These are phyloP conservation scores for Marasmarcha lunaedactyla DNA, from an alignment of 2,888 invertebrate species.

Conservation along the genomic window DNA sequence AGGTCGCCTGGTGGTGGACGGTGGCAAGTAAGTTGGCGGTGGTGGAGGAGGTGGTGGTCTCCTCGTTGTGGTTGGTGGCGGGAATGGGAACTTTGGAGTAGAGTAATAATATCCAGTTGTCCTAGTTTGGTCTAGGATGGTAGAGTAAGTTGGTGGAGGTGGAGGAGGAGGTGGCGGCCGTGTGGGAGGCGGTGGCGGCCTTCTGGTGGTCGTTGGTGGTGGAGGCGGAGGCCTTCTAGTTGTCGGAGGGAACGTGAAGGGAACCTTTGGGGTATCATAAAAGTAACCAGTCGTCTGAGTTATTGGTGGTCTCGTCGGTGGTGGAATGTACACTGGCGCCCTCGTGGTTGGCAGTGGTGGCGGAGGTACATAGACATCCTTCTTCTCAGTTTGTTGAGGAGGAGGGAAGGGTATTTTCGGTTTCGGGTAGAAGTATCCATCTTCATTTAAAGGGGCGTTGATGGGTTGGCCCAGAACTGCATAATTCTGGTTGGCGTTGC, in stretches of 20 bases:
- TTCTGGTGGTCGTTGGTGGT: constrained; percentile 14
- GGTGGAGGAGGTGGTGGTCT: constrained; percentile 17
- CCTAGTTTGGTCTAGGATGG: constrained; percentile 6
- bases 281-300: constrained; percentile 22
- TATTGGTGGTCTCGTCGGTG: constrained; percentile 13
- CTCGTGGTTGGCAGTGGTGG: constrained; percentile 14
- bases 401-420: constrained; percentile 53
- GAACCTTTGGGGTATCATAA: constrained; percentile 25
- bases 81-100: constrained; percentile 21
- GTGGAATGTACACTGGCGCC: constrained; percentile 6
- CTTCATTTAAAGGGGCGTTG: constrained; percentile 44
- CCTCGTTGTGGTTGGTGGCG: constrained; percentile 20
- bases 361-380: constrained; percentile 7
- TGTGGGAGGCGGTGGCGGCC: constrained; percentile 17
- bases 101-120: constrained; percentile 29
- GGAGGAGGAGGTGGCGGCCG: constrained; percentile 7
- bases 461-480: constrained; percentile 48
- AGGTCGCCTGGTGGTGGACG: constrained; percentile 14
- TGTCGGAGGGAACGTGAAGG: constrained; percentile 13
- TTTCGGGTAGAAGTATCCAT: constrained; percentile 61
- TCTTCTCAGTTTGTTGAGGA: constrained; percentile 20
- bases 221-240: constrained; percentile 17
- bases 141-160: constrained; percentile 4
- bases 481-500: constrained; percentile 45
- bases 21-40: constrained; percentile 9